Percentiles rank a stretch among this genome's conserved stretches.
Conservation (phyloP, 1,140 invertebrate genomes). For the Coenobita brevimanus region DNA sequence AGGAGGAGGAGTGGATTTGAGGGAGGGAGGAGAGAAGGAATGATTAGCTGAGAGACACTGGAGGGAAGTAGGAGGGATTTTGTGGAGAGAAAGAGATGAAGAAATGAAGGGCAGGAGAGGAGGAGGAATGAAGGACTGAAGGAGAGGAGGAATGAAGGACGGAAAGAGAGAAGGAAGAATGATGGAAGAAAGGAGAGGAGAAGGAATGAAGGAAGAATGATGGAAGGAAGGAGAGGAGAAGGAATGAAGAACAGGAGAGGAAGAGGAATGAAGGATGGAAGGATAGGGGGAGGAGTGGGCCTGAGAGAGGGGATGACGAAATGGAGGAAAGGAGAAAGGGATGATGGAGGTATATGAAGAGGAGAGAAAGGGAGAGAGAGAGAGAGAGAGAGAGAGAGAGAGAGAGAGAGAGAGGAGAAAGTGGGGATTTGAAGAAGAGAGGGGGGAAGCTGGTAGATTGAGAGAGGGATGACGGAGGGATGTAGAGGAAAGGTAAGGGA, state of each 20-base stretch:
- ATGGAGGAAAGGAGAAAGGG: background rate
- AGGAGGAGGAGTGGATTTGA: no score
- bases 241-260: background rate
- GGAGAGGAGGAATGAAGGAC: background rate
- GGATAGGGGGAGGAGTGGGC: background rate
- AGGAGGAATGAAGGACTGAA: background rate
- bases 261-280: background rate
- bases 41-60: no score
- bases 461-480: no score
- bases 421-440: background rate
- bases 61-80: no score
- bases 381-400: background rate
- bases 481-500: background rate
- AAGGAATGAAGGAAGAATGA: background rate
- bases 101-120: background rate
- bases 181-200: background rate
- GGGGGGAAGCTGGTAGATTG: no score
- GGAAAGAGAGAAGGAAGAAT: background rate
- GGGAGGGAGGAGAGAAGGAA: no score
- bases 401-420: background rate
- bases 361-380: background rate
- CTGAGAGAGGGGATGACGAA: background rate
- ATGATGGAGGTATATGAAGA: conserved; percentile 29
- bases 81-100: no score
- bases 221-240: background rate